Base-by-base conservation (phyloP, 2,888 invertebrate species). In the Yponomeuta evonymella region DNA sequence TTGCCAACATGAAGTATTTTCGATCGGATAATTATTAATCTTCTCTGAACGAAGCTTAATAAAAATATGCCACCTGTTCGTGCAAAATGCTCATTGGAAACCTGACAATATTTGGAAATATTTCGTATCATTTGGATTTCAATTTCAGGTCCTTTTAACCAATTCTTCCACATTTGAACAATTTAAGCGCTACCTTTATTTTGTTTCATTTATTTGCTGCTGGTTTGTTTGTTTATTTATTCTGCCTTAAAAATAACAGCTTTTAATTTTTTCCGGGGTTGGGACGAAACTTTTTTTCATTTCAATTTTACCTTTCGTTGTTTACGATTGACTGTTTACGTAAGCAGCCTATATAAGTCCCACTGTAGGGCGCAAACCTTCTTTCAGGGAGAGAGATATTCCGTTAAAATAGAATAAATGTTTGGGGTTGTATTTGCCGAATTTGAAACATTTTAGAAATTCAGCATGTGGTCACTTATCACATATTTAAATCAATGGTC, bases 61-160 rank as follows among this genome's bases (percentile, higher is more conserved):
- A 88, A 81, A 87, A 88, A 84, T 86, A 88, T 88, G 84, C 83
- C 88, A 72, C 67, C 70, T 63, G 70, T 72, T 69, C 58, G 70
- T 69, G 65, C 63, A 73, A 70, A 65, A 33, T 65, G 33, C 9
- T 23, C 65, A 11, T 10, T 43, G 58, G 10, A 63, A 30, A 63
- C 58, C 29, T 64, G 70, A 58, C 66, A 51, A 66, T 70, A 69
- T 70, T 58, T 1, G 51, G 51, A 12, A 58, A 58, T 58, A 58
- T 5, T 51, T 51, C 3, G 5, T 15, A 58, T 4, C 15, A 43
- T 43, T 43, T 8, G 1, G 15, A 23, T 58, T 58, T 58, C 15
- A 15, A 12, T 15, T 51, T 51, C 8, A 12, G 15, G 51, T 58
- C 15, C 51, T 15, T 15, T 58, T 58, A 58, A 58, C 15, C 51